A percentile compares a stretch with the other conserved stretches of the same genome.
phyloP scores from a whole-genome alignment of 2,797 vertebrate genomes.

The Megalops cyprinoides region DNA sequence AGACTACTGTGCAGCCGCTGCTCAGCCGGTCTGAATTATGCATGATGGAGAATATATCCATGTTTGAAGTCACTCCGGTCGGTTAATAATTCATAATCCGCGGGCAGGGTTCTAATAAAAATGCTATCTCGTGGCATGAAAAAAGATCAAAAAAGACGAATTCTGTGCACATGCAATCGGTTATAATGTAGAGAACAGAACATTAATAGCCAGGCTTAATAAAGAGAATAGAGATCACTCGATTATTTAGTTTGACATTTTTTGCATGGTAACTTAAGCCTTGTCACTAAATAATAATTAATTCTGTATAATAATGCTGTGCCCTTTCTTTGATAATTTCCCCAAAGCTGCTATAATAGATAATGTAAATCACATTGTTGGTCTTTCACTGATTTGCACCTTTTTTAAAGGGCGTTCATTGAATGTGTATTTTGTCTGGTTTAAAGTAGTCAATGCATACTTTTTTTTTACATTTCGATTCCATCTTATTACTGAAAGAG shows the following conservation, averaged over 20 bases:
- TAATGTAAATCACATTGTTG: not conserved
- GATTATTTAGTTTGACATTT: not conserved
- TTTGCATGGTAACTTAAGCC: no score
- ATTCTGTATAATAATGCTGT: not conserved
- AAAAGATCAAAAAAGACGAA: constrained; percentile 22
- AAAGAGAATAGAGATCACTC: not conserved
- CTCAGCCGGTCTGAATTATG: constrained; percentile 30
- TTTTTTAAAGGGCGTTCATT: not conserved
- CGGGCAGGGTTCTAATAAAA: constrained; percentile 28
- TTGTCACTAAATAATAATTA: not conserved
- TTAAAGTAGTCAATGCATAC: not conserved
- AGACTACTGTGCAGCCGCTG: not conserved
- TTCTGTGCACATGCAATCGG: not conserved
- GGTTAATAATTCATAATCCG: constrained; percentile 34
- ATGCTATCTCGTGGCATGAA: constrained; percentile 22
- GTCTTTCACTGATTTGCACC: not conserved
- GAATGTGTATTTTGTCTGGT: not conserved
- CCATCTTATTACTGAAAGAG: no score
- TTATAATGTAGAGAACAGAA: not conserved
- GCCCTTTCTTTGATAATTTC: constrained; percentile 21
- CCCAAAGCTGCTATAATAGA: constrained; percentile 6
- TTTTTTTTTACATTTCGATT: no score
- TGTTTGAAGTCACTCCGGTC: constrained; percentile 31
- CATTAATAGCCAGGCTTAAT: not conserved
- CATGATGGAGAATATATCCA: constrained; percentile 31